A percentile compares a stretch with the other conserved stretches of the same genome.
phyloP scores from a whole-genome alignment of 2,888 invertebrate species.

The Andricus curvator region DNA sequence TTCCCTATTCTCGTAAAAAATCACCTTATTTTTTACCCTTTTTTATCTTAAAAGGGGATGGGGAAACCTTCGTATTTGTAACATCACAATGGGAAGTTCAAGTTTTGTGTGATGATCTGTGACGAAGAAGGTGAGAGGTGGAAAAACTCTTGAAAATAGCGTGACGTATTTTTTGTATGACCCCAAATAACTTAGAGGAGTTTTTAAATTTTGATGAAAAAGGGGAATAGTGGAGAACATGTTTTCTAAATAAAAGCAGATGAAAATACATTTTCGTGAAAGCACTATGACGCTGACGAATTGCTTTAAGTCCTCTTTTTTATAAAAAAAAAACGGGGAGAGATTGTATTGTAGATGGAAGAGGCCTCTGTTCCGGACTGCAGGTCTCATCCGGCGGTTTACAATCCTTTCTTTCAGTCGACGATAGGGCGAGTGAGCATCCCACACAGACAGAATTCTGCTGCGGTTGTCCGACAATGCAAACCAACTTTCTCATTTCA shows the following conservation, averaged over 20 bases:
- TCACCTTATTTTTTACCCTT: too few species aligned
- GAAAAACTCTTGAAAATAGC: too few species aligned
- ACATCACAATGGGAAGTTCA: too few species aligned
- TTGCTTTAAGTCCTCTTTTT: slow-evolving; percentile 31
- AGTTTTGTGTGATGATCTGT: too few species aligned
- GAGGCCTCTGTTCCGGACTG: slow-evolving; percentile 35
- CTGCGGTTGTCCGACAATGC: slow-evolving; percentile 72
- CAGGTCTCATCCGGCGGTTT: slow-evolving; percentile 58
- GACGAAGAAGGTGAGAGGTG: too few species aligned
- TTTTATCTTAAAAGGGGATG: too few species aligned
- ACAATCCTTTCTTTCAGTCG: slow-evolving; percentile 62
- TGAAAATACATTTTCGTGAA: neutral
- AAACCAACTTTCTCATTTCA: slow-evolving; percentile 76
- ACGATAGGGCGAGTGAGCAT: slow-evolving; percentile 30
- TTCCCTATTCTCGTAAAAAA: too few species aligned
- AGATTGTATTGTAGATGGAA: slow-evolving; percentile 29
- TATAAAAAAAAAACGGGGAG: neutral
- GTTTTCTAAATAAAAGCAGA: neutral
- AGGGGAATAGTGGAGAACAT: too few species aligned
- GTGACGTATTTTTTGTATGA: too few species aligned
- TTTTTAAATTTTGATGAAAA: too few species aligned
- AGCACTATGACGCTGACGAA: slow-evolving; percentile 23
- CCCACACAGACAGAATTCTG: slow-evolving; percentile 36
- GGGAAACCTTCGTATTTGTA: too few species aligned
- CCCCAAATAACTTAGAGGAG: too few species aligned